Conservation (phyloP, 2,797 vertebrate species). For the Miichthys miiuy region DNA sequence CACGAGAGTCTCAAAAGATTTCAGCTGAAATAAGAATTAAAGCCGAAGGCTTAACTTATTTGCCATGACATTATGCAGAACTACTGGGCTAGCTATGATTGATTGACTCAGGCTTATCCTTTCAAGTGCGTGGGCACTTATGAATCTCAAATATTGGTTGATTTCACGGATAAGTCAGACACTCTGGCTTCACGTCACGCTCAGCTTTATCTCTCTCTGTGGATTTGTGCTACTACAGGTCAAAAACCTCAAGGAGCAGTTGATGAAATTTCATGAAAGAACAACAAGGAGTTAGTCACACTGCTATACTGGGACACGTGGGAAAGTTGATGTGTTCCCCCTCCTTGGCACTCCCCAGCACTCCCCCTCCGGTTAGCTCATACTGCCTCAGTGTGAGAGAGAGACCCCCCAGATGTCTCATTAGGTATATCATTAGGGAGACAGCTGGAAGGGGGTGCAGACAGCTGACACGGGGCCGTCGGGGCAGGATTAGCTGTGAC, state of each 20-base stretch:
- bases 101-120: constrained; percentile 56
- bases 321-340: constrained; percentile 67
- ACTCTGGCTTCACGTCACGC: constrained; percentile 40
- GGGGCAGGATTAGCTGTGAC: constrained; percentile 75
- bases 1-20: constrained; percentile 39
- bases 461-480: constrained; percentile 79
- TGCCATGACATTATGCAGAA: constrained; percentile 65
- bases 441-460: constrained; percentile 83
- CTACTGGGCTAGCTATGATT: constrained; percentile 42
- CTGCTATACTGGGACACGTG: constrained; percentile 69
- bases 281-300: constrained; percentile 54
- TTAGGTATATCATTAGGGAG: constrained; percentile 87
- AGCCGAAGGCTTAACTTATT: constrained; percentile 58
- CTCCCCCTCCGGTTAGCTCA: constrained; percentile 45
- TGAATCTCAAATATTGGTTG: constrained; percentile 66
- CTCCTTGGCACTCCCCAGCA: not conserved
- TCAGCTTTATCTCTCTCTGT: constrained; percentile 32
- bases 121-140: constrained; percentile 59
- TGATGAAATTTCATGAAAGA: constrained; percentile 73
- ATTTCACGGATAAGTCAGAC: constrained; percentile 64
- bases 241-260: constrained; percentile 52
- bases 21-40: constrained; percentile 57
- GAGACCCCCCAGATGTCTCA: constrained; percentile 85
- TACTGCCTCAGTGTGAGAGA: constrained; percentile 53
- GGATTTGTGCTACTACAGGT: constrained; percentile 46